These are phyloP conservation scores for Rhamphomyia laevipes DNA, from an alignment of 2,888 invertebrate species.

Conservation along the genomic window DNA sequence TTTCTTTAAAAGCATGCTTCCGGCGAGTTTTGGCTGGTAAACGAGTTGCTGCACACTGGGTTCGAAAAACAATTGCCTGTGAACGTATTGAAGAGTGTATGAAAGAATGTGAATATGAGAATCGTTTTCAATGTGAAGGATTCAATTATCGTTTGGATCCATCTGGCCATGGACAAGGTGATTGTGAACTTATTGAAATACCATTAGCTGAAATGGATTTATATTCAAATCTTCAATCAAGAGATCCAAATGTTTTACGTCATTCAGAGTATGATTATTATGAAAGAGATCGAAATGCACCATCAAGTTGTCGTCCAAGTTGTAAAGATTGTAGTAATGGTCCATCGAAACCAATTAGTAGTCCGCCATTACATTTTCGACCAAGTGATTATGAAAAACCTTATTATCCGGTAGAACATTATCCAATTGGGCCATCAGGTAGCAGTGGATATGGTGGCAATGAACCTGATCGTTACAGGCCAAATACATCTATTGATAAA, in stretches of 20 bases:
- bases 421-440: conserved; percentile 15
- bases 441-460: conserved; percentile 15
- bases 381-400: conserved; percentile 20
- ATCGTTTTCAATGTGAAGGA: conserved; percentile 65
- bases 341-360: conserved; percentile 15
- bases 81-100: conserved; percentile 66
- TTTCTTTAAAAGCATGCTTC: conserved; percentile 70
- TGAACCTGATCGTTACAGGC: conserved; percentile 20
- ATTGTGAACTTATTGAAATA: conserved; percentile 64
- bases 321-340: conserved; percentile 33
- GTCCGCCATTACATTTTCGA: background rate
- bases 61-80: conserved; percentile 55
- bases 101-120: conserved; percentile 61
- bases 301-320: conserved; percentile 43
- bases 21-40: conserved; percentile 63
- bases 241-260: conserved; percentile 37
- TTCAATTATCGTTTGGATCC: conserved; percentile 74
- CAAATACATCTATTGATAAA: conserved; percentile 27
- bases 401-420: conserved; percentile 21
- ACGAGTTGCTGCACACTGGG: conserved; percentile 54
- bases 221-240: conserved; percentile 36
- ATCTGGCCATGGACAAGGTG: conserved; percentile 57
- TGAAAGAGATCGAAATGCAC: conserved; percentile 62
- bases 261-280: conserved; percentile 64
- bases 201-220: conserved; percentile 59